These are phyloP conservation scores for Anthoptus insignis DNA, from an alignment of 2,888 invertebrate genomes.

Conservation along the genomic window DNA sequence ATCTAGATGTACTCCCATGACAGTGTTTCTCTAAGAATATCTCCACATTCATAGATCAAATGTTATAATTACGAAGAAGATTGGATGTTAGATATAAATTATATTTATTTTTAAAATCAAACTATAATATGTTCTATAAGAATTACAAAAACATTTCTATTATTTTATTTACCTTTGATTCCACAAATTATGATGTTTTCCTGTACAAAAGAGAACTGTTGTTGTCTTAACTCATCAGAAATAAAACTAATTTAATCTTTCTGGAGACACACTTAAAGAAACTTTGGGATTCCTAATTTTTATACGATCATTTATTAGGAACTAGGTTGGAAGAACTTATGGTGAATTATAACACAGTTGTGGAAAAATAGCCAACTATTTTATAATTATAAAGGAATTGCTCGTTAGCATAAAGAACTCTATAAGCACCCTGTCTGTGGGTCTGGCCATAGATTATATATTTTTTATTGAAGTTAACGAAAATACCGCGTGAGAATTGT, in stretches of 20 bases:
- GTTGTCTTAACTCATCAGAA: too few species aligned
- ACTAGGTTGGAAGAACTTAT: conserved; percentile 1
- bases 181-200: too few species aligned
- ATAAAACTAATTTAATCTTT: neutral
- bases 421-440: conserved; percentile 13
- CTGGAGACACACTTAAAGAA: conserved; percentile 17
- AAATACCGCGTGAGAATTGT: conserved; percentile 15
- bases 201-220: too few species aligned
- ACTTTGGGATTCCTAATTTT: conserved; percentile 19
- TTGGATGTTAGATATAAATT: too few species aligned
- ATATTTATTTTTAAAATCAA: too few species aligned
- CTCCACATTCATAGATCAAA: conserved; percentile 1
- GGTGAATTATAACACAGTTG: neutral
- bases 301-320: conserved; percentile 20
- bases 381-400: conserved; percentile 25
- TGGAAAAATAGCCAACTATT: conserved; percentile 2
- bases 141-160: too few species aligned
- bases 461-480: conserved; percentile 39
- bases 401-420: conserved; percentile 14
- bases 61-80: too few species aligned
- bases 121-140: too few species aligned
- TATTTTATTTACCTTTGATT: too few species aligned
- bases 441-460: neutral
- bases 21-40: conserved; percentile 19
- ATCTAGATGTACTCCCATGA: conserved; percentile 12